These are phyloP conservation scores for Drepana arcuata DNA, from an alignment of 1,140 invertebrate species.

Conservation along the genomic window DNA sequence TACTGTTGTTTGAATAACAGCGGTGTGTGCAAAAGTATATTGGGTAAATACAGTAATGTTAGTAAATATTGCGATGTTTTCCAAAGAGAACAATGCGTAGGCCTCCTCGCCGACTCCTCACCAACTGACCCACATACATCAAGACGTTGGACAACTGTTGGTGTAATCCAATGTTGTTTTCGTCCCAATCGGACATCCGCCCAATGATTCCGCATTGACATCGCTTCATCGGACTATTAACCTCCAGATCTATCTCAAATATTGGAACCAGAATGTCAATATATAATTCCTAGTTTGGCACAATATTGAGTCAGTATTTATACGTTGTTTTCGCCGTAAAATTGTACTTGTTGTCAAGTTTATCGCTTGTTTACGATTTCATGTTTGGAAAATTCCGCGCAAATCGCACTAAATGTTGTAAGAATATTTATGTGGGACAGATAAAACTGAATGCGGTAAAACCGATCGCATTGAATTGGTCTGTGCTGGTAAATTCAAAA, in stretches of 20 bases:
- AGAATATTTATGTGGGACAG: background rate
- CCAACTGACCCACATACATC: slow-evolving; percentile 22
- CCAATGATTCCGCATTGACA: no score
- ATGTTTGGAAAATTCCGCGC: background rate
- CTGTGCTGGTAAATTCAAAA: no score
- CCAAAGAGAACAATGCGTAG: slow-evolving; percentile 29
- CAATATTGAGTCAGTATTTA: no score
- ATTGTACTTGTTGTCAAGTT: slow-evolving; percentile 3
- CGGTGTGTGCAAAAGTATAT: background rate
- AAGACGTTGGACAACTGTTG: background rate
- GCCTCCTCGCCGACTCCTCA: slow-evolving; percentile 6
- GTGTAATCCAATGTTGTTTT: background rate
- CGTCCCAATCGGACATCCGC: background rate
- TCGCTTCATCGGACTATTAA: background rate
- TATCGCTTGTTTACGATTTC: slow-evolving; percentile 5
- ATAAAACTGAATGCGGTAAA: background rate
- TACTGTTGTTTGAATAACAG: slow-evolving; percentile 22
- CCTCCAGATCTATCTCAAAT: background rate
- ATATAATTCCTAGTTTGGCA: no score
- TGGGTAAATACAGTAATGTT: slow-evolving; percentile 32
- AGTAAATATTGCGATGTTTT: slow-evolving; percentile 35
- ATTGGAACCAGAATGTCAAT: background rate
- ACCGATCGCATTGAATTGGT: no score
- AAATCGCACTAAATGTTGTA: background rate
- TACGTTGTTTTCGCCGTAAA: slow-evolving; percentile 5